These are phyloP conservation scores for Castor canadensis DNA, from an alignment of 2,113 vertebrate genomes.

Conservation along the genomic window DNA sequence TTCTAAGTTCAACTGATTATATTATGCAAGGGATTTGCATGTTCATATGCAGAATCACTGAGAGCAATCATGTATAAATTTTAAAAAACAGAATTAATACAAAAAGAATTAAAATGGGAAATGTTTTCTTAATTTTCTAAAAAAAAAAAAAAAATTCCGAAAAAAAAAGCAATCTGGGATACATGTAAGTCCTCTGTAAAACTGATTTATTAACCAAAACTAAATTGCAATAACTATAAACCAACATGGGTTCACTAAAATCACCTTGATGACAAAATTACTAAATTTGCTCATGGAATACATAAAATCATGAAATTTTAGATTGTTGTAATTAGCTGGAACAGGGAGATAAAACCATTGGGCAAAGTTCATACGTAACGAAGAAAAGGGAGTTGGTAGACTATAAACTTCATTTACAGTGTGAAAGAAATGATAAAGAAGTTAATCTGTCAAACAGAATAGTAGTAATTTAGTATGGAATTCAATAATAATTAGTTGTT, in stretches of 20 bases:
- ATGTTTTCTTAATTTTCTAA: neutral
- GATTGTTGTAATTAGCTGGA: neutral
- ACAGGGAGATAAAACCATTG: neutral
- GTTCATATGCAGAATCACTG: neutral
- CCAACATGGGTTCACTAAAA: neutral
- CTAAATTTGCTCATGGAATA: neutral
- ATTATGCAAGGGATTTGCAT: neutral
- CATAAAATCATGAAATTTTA: neutral
- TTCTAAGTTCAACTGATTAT: neutral
- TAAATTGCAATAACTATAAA: neutral
- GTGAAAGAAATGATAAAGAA: neutral
- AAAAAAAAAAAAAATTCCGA: neutral
- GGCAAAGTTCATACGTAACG: neutral
- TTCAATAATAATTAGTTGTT: constrained; percentile 21
- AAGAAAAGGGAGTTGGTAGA: neutral
- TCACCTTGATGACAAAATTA: neutral
- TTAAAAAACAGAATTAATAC: neutral
- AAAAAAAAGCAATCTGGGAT: neutral
- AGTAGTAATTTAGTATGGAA: neutral
- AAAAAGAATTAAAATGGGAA: neutral
- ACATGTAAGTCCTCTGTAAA: neutral
- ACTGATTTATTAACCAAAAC: neutral
- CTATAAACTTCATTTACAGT: neutral
- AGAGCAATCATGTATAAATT: neutral
- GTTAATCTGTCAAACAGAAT: neutral